A percentile compares a stretch with the other conserved stretches of the same genome.
Evolutionary conservation across 1,140 invertebrate genomes (phyloP).

Genomic region (Philotrypesis tridentata): DNA sequence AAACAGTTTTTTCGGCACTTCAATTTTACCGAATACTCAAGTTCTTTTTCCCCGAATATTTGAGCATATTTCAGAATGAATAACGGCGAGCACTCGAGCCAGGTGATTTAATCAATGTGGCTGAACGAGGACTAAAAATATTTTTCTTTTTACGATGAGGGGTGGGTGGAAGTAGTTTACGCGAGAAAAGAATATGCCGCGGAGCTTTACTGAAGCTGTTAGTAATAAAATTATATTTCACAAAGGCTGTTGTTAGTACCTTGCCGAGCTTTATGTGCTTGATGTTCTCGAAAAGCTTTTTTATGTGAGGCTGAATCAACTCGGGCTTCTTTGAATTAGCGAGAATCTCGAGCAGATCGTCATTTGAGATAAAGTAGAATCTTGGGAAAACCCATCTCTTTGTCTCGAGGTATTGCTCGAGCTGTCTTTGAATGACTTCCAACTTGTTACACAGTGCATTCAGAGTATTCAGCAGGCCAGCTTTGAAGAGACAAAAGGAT

Average conservation of each 20-base stretch:
- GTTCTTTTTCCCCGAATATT: too few relatives aligned
- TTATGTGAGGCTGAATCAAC: slow-evolving; percentile 86
- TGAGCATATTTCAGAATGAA: background rate
- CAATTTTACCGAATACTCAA: too few relatives aligned
- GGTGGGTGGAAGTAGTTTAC: background rate
- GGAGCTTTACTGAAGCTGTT: background rate
- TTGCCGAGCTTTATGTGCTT: slow-evolving; percentile 83
- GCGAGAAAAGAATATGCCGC: background rate
- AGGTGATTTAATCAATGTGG: background rate
- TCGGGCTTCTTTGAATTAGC: slow-evolving; percentile 88
- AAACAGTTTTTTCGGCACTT: too few relatives aligned
- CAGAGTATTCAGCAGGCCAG: slow-evolving; percentile 76
- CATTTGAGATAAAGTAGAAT: slow-evolving; percentile 93
- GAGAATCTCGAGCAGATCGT: slow-evolving; percentile 89
- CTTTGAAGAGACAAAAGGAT: slow-evolving; percentile 64
- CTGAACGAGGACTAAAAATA: background rate
- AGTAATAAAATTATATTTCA: slow-evolving; percentile 25
- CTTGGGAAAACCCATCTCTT: slow-evolving; percentile 88
- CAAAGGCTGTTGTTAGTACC: slow-evolving; percentile 61
- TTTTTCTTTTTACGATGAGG: background rate
- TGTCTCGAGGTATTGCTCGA: slow-evolving; percentile 89
- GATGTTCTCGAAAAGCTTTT: slow-evolving; percentile 90
- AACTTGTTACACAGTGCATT: slow-evolving; percentile 79
- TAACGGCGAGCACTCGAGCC: background rate
- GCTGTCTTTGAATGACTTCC: slow-evolving; percentile 81